phyloP scores from a whole-genome alignment of 2,888 invertebrate species.

The Lycaena phlaeas region DNA sequence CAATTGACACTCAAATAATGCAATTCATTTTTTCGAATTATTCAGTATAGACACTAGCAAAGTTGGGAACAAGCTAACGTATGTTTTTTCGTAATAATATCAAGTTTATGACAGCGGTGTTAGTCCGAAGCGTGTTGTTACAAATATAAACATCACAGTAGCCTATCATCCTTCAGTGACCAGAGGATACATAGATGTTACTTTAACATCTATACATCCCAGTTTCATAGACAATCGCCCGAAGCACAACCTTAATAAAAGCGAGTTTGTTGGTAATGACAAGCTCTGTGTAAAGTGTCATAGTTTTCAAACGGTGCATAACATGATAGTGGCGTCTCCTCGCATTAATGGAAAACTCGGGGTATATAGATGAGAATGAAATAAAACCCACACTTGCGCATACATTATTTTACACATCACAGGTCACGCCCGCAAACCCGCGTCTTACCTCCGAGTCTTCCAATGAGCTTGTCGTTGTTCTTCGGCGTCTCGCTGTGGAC shows the following conservation, averaged over 20 bases:
- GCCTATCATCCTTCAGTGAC: conserved; percentile 36
- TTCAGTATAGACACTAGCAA: too few relatives aligned
- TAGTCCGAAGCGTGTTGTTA: conserved; percentile 33
- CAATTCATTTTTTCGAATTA: too few relatives aligned
- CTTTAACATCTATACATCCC: conserved; percentile 19
- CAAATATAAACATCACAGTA: conserved; percentile 45
- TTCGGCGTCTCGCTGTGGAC: conserved; percentile 24
- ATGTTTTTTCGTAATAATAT: too few relatives aligned
- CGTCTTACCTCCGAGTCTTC: conserved; percentile 66
- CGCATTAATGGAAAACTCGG: neutral
- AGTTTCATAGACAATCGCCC: conserved; percentile 52
- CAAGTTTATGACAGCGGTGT: conserved; percentile 18
- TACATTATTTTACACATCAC: conserved; percentile 21
- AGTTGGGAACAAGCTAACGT: too few relatives aligned
- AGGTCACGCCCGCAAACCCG: conserved; percentile 32
- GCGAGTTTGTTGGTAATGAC: conserved; percentile 20
- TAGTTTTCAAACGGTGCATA: neutral
- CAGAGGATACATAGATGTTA: conserved; percentile 26
- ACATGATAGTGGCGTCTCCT: neutral
- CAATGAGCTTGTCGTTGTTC: conserved; percentile 46
- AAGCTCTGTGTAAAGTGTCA: conserved; percentile 19
- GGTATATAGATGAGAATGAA: conserved; percentile 7
- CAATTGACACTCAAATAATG: neutral
- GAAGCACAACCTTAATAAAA: conserved; percentile 32
- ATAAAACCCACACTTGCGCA: conserved; percentile 11